Evolutionary conservation across 2,113 vertebrate genomes (phyloP).

Genomic region (Pseudopipra pipra): DNA sequence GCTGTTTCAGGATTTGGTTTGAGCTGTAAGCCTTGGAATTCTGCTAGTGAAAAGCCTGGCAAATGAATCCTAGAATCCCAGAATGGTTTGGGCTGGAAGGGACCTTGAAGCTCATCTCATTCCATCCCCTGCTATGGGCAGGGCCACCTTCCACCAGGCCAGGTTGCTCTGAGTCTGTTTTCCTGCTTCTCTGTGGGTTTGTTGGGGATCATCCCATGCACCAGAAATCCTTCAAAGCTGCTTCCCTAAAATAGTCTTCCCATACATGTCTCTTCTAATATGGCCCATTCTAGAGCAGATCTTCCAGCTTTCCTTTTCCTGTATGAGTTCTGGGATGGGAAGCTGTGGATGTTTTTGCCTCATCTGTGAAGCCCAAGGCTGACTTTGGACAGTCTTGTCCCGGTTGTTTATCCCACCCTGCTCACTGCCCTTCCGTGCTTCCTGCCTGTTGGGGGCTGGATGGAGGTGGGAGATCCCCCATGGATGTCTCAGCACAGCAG

Average conservation of each 20-base stretch:
- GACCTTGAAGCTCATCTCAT: not conserved
- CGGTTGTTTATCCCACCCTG: not conserved
- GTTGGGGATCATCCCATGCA: not conserved
- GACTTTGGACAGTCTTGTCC: not conserved
- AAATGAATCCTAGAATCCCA: not conserved
- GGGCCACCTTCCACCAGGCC: not conserved
- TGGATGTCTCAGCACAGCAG: not conserved
- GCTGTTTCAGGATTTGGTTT: not conserved
- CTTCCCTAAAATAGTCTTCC: not conserved
- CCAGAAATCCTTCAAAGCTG: not conserved
- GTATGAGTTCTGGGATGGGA: not conserved
- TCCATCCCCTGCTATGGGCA: not conserved
- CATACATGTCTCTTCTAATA: rapidly evolving
- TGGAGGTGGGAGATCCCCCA: not conserved
- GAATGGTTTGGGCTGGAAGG: not conserved
- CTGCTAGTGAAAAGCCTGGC: not conserved
- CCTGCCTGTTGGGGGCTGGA: rapidly evolving
- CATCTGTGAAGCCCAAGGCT: not conserved
- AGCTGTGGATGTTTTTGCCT: not conserved
- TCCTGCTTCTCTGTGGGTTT: not conserved
- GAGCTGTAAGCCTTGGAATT: not conserved
- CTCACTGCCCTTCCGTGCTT: rapidly evolving
- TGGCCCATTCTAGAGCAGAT: not conserved
- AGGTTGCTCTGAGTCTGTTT: not conserved
- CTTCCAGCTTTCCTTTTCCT: not conserved